Percentiles rank a stretch among this genome's conserved stretches.
Conservation (phyloP, 2,888 invertebrate species). For the Melinaea marsaeus region DNA sequence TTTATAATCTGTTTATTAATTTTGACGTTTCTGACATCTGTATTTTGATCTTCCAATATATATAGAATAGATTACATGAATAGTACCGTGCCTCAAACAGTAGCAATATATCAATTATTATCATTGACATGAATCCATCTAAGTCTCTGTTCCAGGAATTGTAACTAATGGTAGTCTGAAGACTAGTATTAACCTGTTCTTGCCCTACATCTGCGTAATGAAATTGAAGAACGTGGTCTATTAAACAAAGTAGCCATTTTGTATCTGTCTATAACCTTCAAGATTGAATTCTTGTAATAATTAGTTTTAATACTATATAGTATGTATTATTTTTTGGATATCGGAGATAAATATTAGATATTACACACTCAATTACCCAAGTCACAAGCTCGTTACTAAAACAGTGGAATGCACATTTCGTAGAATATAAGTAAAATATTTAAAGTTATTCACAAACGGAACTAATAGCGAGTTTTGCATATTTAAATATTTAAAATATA, state of each 20-base stretch:
- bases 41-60: too few relatives aligned
- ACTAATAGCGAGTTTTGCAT: slow-evolving; percentile 5
- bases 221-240: slow-evolving; percentile 4
- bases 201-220: slow-evolving; percentile 20
- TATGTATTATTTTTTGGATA: too few relatives aligned
- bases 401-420: neutral
- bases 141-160: slow-evolving; percentile 23
- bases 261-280: neutral
- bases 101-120: slow-evolving; percentile 30
- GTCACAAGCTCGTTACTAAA: neutral
- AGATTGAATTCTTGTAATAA: neutral
- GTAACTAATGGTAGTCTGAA: slow-evolving; percentile 23
- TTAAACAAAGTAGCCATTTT: slow-evolving; percentile 5
- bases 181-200: slow-evolving; percentile 19
- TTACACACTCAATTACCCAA: neutral
- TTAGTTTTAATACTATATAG: too few relatives aligned
- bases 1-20: too few relatives aligned
- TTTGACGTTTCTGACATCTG: too few relatives aligned
- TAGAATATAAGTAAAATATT: slow-evolving; percentile 5
- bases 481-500: slow-evolving; percentile 7
- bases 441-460: slow-evolving; percentile 6
- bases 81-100: slow-evolving; percentile 20
- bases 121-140: slow-evolving; percentile 24
- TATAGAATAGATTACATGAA: slow-evolving; percentile 13
- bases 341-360: slow-evolving; percentile 2